phyloP scores from a whole-genome alignment of 2,113 vertebrate species.

The Labrus mixtus region DNA sequence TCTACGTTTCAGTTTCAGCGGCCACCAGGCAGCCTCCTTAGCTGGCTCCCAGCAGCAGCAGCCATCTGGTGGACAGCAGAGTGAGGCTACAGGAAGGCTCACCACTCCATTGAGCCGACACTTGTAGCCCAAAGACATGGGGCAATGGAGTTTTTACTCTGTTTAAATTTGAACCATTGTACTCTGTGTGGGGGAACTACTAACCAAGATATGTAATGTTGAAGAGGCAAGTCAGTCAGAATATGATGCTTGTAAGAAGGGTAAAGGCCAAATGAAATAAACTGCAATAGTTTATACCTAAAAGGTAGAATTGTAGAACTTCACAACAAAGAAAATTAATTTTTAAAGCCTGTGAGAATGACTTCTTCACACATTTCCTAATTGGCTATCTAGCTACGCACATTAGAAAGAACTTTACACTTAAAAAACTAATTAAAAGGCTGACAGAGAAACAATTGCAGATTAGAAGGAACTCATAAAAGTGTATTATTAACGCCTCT shows the following conservation, averaged over 20 bases:
- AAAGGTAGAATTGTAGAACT: too few species aligned
- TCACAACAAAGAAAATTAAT: too few species aligned
- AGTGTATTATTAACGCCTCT: too few species aligned
- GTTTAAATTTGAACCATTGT: slow-evolving; percentile 54
- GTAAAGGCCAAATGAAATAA: too few species aligned
- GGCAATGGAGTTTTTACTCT: slow-evolving; percentile 46
- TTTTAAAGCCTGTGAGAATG: too few species aligned
- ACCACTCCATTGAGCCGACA: slow-evolving; percentile 86
- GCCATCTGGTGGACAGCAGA: slow-evolving; percentile 89
- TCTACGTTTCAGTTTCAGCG: slow-evolving; percentile 86
- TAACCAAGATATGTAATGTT: not conserved
- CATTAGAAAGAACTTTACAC: too few species aligned
- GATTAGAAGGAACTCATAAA: too few species aligned
- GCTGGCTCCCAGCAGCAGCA: slow-evolving; percentile 86
- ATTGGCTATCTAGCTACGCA: not conserved
- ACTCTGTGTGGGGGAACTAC: slow-evolving; percentile 15
- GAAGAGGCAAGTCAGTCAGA: not conserved
- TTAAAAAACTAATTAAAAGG: not conserved
- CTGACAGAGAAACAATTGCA: too few species aligned
- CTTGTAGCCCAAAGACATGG: slow-evolving; percentile 73
- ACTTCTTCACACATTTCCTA: not conserved
- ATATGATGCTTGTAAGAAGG: not conserved
- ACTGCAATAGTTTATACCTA: too few species aligned
- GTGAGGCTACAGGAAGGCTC: slow-evolving; percentile 49
- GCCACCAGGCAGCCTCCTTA: slow-evolving; percentile 75